These are phyloP conservation scores for Peucedramus taeniatus DNA, from an alignment of 2,113 vertebrate genomes.

Conservation along the genomic window DNA sequence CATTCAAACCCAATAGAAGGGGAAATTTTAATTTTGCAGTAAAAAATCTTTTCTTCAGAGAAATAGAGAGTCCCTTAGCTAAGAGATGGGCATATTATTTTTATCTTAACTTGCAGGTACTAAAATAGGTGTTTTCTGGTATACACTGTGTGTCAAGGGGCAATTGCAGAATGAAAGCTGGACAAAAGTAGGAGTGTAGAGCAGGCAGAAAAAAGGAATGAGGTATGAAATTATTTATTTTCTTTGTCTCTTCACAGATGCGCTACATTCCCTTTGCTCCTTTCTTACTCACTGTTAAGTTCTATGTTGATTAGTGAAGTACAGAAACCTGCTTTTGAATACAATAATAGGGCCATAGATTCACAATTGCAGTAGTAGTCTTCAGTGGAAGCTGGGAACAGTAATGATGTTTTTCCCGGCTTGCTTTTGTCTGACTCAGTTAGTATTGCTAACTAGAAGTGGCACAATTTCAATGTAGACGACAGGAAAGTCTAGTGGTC, in stretches of 20 bases:
- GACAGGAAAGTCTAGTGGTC: neutral
- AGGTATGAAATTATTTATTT: neutral
- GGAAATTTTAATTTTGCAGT: neutral
- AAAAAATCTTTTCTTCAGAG: neutral
- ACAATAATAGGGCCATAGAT: neutral
- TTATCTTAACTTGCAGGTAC: neutral
- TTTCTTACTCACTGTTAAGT: neutral
- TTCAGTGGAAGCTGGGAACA: neutral
- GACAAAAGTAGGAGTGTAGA: neutral
- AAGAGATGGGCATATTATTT: neutral
- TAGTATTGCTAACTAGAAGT: neutral
- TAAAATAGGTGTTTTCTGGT: neutral
- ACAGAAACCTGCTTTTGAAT: neutral
- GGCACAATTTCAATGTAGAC: neutral
- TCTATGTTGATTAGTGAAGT: neutral
- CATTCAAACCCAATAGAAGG: neutral
- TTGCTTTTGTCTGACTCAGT: neutral
- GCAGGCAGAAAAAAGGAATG: neutral
- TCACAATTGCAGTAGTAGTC: neutral
- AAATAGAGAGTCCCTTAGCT: neutral
- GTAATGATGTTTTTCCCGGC: neutral
- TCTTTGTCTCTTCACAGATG: neutral
- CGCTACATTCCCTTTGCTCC: neutral
- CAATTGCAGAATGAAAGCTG: neutral
- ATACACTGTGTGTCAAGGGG: neutral